A percentile compares a stretch with the other conserved stretches of the same genome.
phyloP scores from a whole-genome alignment of 2,888 invertebrate genomes.

The Agriopis marginaria region DNA sequence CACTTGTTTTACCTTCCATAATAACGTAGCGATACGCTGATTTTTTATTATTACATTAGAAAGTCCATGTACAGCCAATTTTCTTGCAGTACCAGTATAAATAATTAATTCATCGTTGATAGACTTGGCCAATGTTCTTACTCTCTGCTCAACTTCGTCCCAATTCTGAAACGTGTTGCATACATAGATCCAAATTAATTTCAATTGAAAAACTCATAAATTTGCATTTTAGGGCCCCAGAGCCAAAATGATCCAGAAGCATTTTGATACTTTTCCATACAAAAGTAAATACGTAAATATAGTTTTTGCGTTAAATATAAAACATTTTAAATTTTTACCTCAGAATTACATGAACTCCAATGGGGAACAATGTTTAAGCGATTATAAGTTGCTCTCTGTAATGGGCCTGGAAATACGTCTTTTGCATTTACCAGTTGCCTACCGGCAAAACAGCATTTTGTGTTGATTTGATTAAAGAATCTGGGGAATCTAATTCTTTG shows the following conservation, averaged over 20 bases:
- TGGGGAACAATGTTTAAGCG: slow-evolving; percentile 65
- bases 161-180: slow-evolving; percentile 60
- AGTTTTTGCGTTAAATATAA: too few relatives aligned
- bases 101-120: slow-evolving; percentile 48
- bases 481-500: neutral
- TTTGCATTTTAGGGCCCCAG: too few relatives aligned
- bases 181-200: too few relatives aligned
- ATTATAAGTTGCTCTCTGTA: slow-evolving; percentile 56
- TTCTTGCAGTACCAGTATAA: slow-evolving; percentile 57
- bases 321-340: slow-evolving; percentile 47
- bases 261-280: too few relatives aligned
- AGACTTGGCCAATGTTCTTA: slow-evolving; percentile 52
- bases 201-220: too few relatives aligned
- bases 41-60: too few relatives aligned
- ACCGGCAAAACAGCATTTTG: slow-evolving; percentile 47
- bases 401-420: slow-evolving; percentile 58
- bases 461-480: neutral
- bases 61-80: slow-evolving; percentile 30
- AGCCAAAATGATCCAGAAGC: too few relatives aligned
- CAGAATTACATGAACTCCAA: slow-evolving; percentile 62
- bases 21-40: slow-evolving; percentile 52
- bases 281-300: too few relatives aligned
- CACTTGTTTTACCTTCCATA: slow-evolving; percentile 74
- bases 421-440: slow-evolving; percentile 61
- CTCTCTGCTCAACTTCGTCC: slow-evolving; percentile 59